Percentiles rank a stretch among this genome's conserved stretches.
Evolutionary conservation across 2,113 vertebrate genomes (phyloP).

Genomic region (Eublepharis macularius): DNA sequence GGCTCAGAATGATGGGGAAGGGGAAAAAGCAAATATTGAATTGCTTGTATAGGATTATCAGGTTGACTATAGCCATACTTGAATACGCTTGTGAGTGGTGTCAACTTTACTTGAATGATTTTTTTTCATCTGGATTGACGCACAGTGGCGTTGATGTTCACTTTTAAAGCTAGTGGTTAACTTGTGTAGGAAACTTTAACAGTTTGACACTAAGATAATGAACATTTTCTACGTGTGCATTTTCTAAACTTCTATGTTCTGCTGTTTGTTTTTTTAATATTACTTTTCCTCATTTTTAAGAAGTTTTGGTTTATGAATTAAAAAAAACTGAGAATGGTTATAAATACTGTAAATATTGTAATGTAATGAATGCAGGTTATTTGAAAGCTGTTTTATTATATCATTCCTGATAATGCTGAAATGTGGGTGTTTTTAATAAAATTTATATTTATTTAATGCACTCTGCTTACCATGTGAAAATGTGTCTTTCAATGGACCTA

Average conservation of each 20-base stretch:
- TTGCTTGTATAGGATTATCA: constrained; percentile 82
- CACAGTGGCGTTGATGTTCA: constrained; percentile 82
- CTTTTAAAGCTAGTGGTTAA: constrained; percentile 87
- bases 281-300: constrained; percentile 83
- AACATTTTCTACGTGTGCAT: constrained; percentile 78
- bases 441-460: constrained; percentile 99
- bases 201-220: constrained; percentile 94
- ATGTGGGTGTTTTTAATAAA: constrained; percentile 99
- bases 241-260: constrained; percentile 80
- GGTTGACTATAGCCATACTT: constrained; percentile 97
- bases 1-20: constrained; percentile 79
- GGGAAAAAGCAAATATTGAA: constrained; percentile 65
- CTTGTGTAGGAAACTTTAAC: constrained; percentile 83
- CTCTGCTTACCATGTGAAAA: constrained; percentile 61
- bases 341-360: constrained; percentile 99
- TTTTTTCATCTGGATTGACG: constrained; percentile 84
- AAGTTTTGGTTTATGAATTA: constrained; percentile 87
- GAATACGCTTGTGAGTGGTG: constrained; percentile 91
- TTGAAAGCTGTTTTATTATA: constrained; percentile 99
- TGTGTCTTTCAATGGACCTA: constrained; percentile 50
- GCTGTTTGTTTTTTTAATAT: constrained; percentile 68
- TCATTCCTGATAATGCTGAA: constrained; percentile 99
- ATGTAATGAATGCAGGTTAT: constrained; percentile 99
- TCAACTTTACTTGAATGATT: constrained; percentile 98
- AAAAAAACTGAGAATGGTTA: constrained; percentile 85